Evolutionary conservation across 2,797 vertebrate species (phyloP).

Genomic region (Scleropages formosus): DNA sequence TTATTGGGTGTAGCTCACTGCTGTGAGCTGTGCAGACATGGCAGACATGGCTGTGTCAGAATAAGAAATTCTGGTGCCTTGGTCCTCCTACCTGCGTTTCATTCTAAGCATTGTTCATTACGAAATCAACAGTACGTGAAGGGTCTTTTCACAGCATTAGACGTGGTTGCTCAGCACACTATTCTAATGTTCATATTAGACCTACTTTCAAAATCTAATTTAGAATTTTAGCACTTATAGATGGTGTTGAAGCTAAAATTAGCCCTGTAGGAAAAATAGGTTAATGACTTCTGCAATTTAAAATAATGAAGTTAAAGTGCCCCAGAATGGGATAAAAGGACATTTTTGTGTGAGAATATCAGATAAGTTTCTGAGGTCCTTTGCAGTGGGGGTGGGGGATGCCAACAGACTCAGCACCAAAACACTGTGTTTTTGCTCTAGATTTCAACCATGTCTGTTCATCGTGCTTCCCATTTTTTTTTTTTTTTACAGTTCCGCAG

Average conservation of each 20-base stretch:
- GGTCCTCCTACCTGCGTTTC: no score
- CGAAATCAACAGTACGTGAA: no score
- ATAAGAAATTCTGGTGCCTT: no score
- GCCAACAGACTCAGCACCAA: not conserved
- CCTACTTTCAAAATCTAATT: not conserved
- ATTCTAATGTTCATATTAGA: not conserved
- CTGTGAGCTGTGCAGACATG: no score
- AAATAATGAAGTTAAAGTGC: not conserved
- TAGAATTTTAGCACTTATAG: not conserved
- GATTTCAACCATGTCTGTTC: not conserved
- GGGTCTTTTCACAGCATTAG: no score
- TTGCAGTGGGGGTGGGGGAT: not conserved
- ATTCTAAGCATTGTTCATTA: no score
- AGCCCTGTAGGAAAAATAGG: conserved; percentile 1
- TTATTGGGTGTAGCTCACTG: no score
- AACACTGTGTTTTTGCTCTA: not conserved
- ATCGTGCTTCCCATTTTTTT: not conserved
- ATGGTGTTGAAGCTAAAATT: not conserved
- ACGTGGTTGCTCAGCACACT: no score
- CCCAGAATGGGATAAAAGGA: not conserved
- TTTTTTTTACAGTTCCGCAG: not conserved
- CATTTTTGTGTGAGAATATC: not conserved
- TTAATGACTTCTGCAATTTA: conserved; percentile 18
- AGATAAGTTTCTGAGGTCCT: not conserved
- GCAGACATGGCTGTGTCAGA: no score